Evolutionary conservation across 2,113 vertebrate species (phyloP), one percentile per base, ranked within the genome.

Genomic region (Aptenodytes forsteri): DNA sequence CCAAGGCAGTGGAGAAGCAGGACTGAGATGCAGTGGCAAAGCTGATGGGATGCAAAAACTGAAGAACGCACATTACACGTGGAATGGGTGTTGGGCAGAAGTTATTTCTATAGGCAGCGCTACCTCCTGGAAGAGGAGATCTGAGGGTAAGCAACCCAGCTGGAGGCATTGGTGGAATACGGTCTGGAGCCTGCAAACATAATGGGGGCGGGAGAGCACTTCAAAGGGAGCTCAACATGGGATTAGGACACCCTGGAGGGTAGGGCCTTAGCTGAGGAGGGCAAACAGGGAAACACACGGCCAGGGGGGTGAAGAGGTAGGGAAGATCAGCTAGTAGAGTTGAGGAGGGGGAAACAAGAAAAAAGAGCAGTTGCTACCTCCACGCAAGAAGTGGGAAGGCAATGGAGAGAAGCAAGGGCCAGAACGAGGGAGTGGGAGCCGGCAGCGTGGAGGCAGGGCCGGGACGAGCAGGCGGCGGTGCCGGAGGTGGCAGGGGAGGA

Each of bases 291-390:
- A 69, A 78, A 7, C 32, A 13, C 25, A 7, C 0, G 18, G 16
- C 17, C n/a, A 1, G 9, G 66, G 52, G 17, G 14, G 12, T 1
- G 22, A 22, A 42, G 44, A 69, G 29, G 26, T 32, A 32, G 73
- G 64, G 21, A 42, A 54, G n/a, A 36, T 38, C 16, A 22, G 30
- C 58, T 16, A 5, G 30, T 6, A 25, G 47, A 40, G 50, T n/a
- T 3, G 13, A 17, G 36, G 44, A 10, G 13, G 9, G 8, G 2
- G 73, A 22, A 9, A 7, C 14, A 32, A 27, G 5, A 0, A 4
- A 25, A 81, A 86, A 11, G 58, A 54, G 21, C 29, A 26, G 10
- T 7, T 26, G 62, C 9, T 76, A 6, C 29, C 40, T 65, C 44
- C 67, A 8, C 1, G 15, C 26, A 1, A 34, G 34, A 18, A 26